Evolutionary conservation across 1,140 invertebrate species (phyloP).

Genomic region (Hermetia illucens): DNA sequence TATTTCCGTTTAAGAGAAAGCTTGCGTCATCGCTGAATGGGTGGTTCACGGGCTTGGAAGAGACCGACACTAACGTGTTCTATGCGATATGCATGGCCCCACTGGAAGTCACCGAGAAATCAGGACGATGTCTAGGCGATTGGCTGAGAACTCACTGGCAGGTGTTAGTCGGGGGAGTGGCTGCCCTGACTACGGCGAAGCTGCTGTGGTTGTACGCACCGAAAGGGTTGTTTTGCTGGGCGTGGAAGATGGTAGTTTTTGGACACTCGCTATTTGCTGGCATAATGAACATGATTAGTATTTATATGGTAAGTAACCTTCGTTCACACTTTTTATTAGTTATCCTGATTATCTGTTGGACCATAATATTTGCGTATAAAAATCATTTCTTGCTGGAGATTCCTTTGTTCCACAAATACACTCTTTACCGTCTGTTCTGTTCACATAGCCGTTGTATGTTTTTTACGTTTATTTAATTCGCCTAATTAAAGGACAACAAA

Average conservation of each 20-base stretch:
- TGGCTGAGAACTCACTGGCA: slow-evolving; percentile 39
- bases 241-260: slow-evolving; percentile 32
- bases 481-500: no score
- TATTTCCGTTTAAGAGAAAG: slow-evolving; percentile 70
- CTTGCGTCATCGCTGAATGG: slow-evolving; percentile 45
- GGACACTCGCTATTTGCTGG: slow-evolving; percentile 28
- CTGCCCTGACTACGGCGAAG: slow-evolving; percentile 17
- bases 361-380: no score
- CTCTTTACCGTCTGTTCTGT: no score
- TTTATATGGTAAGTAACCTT: slow-evolving; percentile 29
- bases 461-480: no score
- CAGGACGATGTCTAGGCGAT: slow-evolving; percentile 49
- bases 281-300: slow-evolving; percentile 33
- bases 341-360: no score
- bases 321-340: no score
- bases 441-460: no score
- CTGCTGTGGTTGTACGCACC: slow-evolving; percentile 39
- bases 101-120: slow-evolving; percentile 45
- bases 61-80: slow-evolving; percentile 39
- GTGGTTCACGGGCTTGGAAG: slow-evolving; percentile 49
- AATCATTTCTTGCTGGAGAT: no score
- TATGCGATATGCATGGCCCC: slow-evolving; percentile 56
- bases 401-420: no score
- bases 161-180: slow-evolving; percentile 30
- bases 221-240: slow-evolving; percentile 32